Conservation (phyloP, 1,140 invertebrate species). For the Cydia strobilella region DNA sequence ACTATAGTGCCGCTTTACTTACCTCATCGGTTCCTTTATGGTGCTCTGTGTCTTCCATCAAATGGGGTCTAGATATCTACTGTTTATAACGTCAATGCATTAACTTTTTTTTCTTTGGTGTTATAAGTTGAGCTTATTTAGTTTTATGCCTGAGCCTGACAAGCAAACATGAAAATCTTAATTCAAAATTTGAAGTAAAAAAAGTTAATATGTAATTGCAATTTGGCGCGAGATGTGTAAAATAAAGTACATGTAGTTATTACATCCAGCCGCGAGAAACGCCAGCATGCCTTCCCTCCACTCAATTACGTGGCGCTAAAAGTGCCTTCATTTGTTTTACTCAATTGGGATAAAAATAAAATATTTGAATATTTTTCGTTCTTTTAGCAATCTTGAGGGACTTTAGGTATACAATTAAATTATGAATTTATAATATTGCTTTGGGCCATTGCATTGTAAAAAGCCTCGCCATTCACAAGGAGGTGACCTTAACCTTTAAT, state of each 20-base stretch:
- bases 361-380: conserved; percentile 12
- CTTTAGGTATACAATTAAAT: neutral
- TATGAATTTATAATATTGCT: neutral
- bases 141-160: too few relatives aligned
- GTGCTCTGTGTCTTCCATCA: too few relatives aligned
- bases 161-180: neutral
- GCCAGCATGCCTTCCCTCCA: neutral
- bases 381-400: neutral
- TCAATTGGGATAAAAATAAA: conserved; percentile 10
- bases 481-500: neutral
- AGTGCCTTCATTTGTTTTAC: neutral
- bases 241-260: conserved; percentile 2
- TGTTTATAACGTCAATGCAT: too few relatives aligned
- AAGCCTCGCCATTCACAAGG: neutral
- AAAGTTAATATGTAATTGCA: neutral
- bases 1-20: too few relatives aligned
- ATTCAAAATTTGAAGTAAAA: neutral
- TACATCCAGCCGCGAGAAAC: conserved; percentile 10
- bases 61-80: too few relatives aligned
- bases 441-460: neutral
- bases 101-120: too few relatives aligned
- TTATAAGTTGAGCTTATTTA: too few relatives aligned
- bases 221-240: neutral
- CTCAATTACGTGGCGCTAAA: conserved; percentile 19
- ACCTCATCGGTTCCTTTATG: too few relatives aligned